phyloP scores from a whole-genome alignment of 2,888 invertebrate genomes.

The Ormia ochracea region DNA sequence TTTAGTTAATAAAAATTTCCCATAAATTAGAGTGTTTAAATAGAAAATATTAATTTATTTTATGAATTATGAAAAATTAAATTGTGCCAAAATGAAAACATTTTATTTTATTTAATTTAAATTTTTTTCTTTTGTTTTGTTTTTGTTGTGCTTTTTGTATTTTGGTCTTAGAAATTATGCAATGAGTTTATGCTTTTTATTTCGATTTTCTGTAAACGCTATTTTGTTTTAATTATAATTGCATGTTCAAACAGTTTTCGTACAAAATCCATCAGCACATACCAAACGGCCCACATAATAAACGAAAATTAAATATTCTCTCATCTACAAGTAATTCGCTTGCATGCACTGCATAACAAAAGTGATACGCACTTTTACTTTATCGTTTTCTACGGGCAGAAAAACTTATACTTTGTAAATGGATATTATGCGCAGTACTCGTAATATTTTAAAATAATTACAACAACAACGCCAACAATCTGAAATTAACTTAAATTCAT shows the following conservation, averaged over 20 bases:
- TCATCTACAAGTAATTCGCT: neutral
- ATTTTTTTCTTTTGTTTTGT: no score
- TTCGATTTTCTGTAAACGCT: neutral
- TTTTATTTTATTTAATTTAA: no score
- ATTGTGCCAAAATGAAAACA: no score
- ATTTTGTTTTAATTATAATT: slow-evolving; percentile 60
- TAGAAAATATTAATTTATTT: no score
- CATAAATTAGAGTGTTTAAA: no score
- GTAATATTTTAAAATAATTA: slow-evolving; percentile 25
- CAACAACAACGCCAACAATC: slow-evolving; percentile 9
- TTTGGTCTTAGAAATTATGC: slow-evolving; percentile 35
- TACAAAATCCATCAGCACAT: slow-evolving; percentile 57
- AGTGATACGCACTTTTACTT: slow-evolving; percentile 46
- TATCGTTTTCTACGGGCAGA: neutral
- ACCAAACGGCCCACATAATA: slow-evolving; percentile 60
- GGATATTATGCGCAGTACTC: neutral
- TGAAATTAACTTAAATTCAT: slow-evolving; percentile 44
- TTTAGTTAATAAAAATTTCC: no score
- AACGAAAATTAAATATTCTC: slow-evolving; percentile 1
- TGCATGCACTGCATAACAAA: no score
- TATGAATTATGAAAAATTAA: no score
- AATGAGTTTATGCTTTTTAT: slow-evolving; percentile 16
- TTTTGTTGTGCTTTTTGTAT: no score
- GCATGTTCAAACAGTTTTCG: slow-evolving; percentile 58
- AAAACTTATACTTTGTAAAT: neutral